phyloP scores from a whole-genome alignment of 1,140 invertebrate genomes.

The Ostrea edulis region DNA sequence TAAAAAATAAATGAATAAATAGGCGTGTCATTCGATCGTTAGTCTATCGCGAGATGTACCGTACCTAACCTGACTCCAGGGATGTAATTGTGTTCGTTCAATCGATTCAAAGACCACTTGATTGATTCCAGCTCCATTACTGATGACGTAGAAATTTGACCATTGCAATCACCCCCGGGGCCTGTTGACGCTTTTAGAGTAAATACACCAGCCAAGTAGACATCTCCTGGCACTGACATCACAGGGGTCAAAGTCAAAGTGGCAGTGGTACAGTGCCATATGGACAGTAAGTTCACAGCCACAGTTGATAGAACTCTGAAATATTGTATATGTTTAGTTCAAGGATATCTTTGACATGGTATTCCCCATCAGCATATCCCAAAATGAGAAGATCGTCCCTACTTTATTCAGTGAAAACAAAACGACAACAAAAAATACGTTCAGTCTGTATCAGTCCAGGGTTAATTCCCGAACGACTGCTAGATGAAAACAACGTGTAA shows the following conservation, averaged over 20 bases:
- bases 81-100: constrained; percentile 45
- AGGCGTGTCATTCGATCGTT: no score
- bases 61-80: constrained; percentile 43
- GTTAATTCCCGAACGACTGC: no score
- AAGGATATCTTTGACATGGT: neutral
- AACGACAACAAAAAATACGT: no score
- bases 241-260: neutral
- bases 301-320: neutral
- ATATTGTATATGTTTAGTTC: neutral
- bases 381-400: no score
- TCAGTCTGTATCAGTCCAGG: no score
- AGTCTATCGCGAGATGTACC: no score
- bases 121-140: constrained; percentile 45
- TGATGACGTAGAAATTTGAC: neutral
- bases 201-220: neutral
- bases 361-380: no score
- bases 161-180: neutral
- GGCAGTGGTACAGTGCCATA: neutral
- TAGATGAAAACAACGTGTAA: no score
- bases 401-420: no score
- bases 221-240: neutral
- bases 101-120: constrained; percentile 36
- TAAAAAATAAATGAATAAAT: no score
- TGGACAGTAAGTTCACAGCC: neutral
- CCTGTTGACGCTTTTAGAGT: neutral